Conservation (phyloP, 2,797 vertebrate genomes). For the Babyrousa celebensis region DNA sequence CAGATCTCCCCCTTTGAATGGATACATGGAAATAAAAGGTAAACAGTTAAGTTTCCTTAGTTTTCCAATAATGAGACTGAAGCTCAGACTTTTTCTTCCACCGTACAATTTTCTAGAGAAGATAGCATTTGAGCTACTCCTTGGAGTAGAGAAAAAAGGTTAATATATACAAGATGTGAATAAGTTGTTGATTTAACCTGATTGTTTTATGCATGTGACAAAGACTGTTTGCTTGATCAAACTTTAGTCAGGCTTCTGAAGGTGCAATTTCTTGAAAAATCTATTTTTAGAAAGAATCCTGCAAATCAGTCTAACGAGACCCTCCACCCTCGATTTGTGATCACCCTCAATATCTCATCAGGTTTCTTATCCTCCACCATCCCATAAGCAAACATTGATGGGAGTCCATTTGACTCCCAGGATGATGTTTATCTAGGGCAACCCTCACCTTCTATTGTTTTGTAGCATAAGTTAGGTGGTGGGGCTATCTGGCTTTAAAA, state of each 20-base stretch:
- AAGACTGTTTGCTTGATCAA: neutral
- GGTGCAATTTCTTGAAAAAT: neutral
- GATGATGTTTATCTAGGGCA: neutral
- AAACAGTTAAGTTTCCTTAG: neutral
- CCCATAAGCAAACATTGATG: neutral
- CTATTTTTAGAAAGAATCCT: neutral
- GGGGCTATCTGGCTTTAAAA: neutral
- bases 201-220: neutral
- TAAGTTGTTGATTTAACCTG: neutral
- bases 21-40: neutral
- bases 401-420: neutral
- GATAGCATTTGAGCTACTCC: neutral
- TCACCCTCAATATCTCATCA: neutral
- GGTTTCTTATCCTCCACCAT: too few relatives aligned
- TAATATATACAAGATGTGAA: neutral
- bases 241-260: neutral
- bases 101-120: neutral
- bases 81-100: neutral
- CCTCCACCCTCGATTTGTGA: neutral
- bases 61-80: neutral
- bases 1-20: neutral
- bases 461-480: neutral
- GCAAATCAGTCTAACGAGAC: neutral
- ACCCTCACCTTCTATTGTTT: neutral
- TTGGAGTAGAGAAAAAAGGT: neutral